Percentiles rank a stretch among this genome's conserved stretches.
Evolutionary conservation across 2,113 vertebrate genomes (phyloP).

Genomic region (Proterorhinus semilunaris): DNA sequence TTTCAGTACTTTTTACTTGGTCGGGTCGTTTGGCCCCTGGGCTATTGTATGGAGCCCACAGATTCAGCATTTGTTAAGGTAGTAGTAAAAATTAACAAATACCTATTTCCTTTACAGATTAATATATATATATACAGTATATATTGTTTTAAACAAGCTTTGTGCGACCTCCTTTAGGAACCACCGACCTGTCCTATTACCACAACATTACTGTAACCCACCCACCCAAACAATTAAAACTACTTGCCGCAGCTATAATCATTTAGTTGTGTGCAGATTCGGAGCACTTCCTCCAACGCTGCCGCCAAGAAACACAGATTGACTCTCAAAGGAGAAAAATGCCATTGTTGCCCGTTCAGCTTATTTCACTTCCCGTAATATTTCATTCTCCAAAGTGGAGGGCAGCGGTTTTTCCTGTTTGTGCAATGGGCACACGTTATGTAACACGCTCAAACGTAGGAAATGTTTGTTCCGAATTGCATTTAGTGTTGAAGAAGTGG

Average conservation of each 20-base stretch:
- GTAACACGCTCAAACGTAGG: not conserved
- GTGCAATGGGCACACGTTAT: not conserved
- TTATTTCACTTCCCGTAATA: conserved; percentile 8
- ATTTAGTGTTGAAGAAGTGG: not conserved
- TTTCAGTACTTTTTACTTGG: no score
- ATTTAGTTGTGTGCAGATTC: not conserved
- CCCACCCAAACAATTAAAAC: no score
- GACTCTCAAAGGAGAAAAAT: not conserved
- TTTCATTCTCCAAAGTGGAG: not conserved
- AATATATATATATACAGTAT: not conserved
- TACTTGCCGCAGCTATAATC: no score
- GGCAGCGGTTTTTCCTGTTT: not conserved
- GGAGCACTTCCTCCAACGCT: not conserved
- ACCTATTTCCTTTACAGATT: no score
- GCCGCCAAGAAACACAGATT: not conserved
- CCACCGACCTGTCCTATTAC: no score
- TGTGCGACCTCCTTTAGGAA: no score
- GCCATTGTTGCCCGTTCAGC: not conserved
- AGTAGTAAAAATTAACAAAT: not conserved
- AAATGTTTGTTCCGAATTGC: conserved; percentile 13
- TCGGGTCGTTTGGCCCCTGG: no score
- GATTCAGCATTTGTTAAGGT: not conserved
- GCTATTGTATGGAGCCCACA: no score
- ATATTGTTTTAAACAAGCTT: not conserved
- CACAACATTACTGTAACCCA: no score